phyloP scores from a whole-genome alignment of 2,888 invertebrate genomes.

The Lithosia quadra region DNA sequence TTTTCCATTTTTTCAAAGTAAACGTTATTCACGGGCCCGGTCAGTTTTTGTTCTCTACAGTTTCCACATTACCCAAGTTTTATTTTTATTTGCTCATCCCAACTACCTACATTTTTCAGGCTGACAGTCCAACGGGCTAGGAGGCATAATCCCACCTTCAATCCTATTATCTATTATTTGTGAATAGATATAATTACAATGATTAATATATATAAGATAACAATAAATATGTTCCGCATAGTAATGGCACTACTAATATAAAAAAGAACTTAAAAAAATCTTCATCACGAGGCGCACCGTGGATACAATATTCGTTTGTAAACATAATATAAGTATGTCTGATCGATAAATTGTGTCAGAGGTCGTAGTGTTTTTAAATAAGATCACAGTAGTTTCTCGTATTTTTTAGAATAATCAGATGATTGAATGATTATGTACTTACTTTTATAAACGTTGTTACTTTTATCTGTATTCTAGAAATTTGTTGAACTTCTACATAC shows the following conservation, averaged over 20 bases:
- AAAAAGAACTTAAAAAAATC: background rate
- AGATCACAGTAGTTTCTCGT: constrained; percentile 29
- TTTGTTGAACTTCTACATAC: no score
- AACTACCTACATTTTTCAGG: background rate
- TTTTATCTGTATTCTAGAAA: no score
- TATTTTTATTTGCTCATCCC: no score
- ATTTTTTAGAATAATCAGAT: constrained; percentile 25
- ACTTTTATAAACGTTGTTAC: background rate
- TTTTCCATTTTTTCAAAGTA: no score
- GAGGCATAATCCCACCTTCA: background rate
- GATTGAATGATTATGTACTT: constrained; percentile 10
- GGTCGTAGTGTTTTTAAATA: constrained; percentile 52
- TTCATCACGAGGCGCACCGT: background rate
- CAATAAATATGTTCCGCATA: background rate
- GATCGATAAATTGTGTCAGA: constrained; percentile 48
- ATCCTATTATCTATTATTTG: background rate
- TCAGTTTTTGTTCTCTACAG: no score
- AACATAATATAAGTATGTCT: constrained; percentile 11
- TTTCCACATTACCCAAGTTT: no score
- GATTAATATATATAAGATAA: background rate
- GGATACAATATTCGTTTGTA: constrained; percentile 9
- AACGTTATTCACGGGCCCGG: no score
- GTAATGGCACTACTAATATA: background rate
- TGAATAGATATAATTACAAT: background rate
- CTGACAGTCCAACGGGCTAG: no score